Percentiles rank a stretch among this genome's conserved stretches.
Conservation (phyloP, 2,888 invertebrate species). For the Nebria brevicollis region DNA sequence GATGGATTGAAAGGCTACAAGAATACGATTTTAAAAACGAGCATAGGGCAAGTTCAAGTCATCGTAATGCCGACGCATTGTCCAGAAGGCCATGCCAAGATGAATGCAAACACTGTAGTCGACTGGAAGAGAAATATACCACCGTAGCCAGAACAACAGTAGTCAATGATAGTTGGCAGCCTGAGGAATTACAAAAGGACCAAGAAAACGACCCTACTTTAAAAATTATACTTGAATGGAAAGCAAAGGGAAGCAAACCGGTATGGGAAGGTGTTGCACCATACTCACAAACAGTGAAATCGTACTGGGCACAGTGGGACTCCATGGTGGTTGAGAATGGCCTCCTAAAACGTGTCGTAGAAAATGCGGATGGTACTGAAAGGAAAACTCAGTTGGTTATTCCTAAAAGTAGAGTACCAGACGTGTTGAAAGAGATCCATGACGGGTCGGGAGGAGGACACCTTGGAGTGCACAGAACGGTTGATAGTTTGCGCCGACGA, state of each 20-base stretch:
- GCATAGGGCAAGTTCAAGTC: slow-evolving; percentile 49
- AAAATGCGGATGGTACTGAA: slow-evolving; percentile 30
- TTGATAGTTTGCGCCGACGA: slow-evolving; percentile 49
- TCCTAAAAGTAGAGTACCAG: slow-evolving; percentile 35
- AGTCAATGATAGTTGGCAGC: no score
- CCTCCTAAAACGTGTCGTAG: slow-evolving; percentile 32
- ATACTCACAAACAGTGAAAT: slow-evolving; percentile 22
- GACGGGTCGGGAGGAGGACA: slow-evolving; percentile 52
- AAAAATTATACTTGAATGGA: no score
- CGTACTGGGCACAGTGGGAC: slow-evolving; percentile 34
- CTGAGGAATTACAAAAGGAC: no score
- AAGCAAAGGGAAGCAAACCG: no score
- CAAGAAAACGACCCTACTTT: no score
- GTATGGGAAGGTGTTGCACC: no score
- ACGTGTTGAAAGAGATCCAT: slow-evolving; percentile 45
- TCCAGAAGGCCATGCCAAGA: no score
- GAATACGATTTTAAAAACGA: slow-evolving; percentile 53
- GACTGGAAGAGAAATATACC: no score
- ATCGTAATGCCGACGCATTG: no score
- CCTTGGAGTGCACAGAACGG: slow-evolving; percentile 52
- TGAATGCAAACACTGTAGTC: no score
- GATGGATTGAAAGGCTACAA: slow-evolving; percentile 55
- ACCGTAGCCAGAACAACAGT: no score
- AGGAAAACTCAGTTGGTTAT: slow-evolving; percentile 43
- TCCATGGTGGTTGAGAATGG: slow-evolving; percentile 41